Evolutionary conservation across 2,113 vertebrate genomes (phyloP).

Genomic region (Orthonyx spaldingii): DNA sequence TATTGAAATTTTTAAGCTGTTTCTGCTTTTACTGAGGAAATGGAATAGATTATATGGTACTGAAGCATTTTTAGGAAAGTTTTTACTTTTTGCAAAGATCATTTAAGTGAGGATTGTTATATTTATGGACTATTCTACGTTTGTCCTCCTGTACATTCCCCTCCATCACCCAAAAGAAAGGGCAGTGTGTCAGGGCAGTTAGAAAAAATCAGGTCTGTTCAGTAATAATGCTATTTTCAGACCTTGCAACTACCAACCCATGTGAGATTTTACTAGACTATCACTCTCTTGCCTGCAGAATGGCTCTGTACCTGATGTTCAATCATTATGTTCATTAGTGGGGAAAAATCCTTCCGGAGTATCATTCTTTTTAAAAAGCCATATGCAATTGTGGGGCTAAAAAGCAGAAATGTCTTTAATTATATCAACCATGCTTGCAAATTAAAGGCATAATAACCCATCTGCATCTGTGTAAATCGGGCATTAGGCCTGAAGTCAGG

Average conservation of each 20-base stretch:
- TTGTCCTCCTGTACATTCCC: neutral
- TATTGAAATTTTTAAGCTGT: slow-evolving; percentile 31
- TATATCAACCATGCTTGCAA: neutral
- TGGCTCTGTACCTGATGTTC: neutral
- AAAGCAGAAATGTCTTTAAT: slow-evolving; percentile 34
- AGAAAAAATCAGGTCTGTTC: neutral
- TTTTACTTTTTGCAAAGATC: neutral
- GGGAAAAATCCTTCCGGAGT: slow-evolving; percentile 9
- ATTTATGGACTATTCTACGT: neutral
- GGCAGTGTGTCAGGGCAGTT: neutral
- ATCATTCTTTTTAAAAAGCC: neutral
- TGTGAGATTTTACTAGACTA: neutral
- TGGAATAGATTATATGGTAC: neutral
- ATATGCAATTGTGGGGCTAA: slow-evolving; percentile 7
- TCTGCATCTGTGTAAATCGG: neutral
- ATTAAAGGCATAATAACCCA: slow-evolving; percentile 22
- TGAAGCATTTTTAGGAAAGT: neutral
- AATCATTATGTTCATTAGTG: neutral
- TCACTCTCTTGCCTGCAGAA: neutral
- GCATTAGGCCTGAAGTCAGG: neutral
- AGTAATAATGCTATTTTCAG: neutral
- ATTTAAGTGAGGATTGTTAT: neutral
- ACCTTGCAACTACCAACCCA: neutral
- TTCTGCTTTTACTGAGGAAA: neutral
- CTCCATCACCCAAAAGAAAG: neutral